Base-by-base conservation (phyloP, 2,888 invertebrate species). In the Mallateleia sp. region DNA sequence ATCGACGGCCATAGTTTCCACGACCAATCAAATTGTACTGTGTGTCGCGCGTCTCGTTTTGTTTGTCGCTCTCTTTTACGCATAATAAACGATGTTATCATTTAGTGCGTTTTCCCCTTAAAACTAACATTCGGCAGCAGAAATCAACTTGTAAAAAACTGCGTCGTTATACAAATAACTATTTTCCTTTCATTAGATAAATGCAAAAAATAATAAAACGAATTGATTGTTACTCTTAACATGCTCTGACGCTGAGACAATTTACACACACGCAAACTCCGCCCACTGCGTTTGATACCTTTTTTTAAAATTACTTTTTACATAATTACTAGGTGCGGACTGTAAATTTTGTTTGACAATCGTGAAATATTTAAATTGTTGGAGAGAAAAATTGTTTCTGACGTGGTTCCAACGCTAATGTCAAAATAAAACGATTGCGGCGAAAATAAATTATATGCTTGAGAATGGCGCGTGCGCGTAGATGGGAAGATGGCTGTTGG, bases 1-100 rank as follows among this genome's bases (percentile, higher is more conserved):
- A 90, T 91, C 90, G 91, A 88, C 93, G 91, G 92, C 93, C 93
- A 93, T 93, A 85, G 90, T 89, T 88, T 83, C 74, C 85, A 79
- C 90, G 85, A 85, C 94, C 94, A 94, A 94, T 93, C 93, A 90
- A 80, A 83, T 56, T 24, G 69, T 50, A 24, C 74, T 20, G 11
- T 25, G 56, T 75, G 83, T 89, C 89, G 74, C 86, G 85, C 79
- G 56, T 81, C 84, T 83, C 85, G 58, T 74, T 81, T 66, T 67
- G 75, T 75, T 42, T 60, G 24, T 80, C 74, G 47, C 42, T 66
- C 60, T 80, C 75, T 74, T 75, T 81, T 58, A 56, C 38, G n/a
- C 20, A 72, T 32, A 2, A 32, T 47, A 42, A 62, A 58, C n/a
- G 18, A 60, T 25, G 32, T 28, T 25, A 25, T 7, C 11, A 22